Evolutionary conservation across 2,888 invertebrate genomes (phyloP), one percentile per base, ranked within the genome.

Genomic region (Sclerodermus sp.): DNA sequence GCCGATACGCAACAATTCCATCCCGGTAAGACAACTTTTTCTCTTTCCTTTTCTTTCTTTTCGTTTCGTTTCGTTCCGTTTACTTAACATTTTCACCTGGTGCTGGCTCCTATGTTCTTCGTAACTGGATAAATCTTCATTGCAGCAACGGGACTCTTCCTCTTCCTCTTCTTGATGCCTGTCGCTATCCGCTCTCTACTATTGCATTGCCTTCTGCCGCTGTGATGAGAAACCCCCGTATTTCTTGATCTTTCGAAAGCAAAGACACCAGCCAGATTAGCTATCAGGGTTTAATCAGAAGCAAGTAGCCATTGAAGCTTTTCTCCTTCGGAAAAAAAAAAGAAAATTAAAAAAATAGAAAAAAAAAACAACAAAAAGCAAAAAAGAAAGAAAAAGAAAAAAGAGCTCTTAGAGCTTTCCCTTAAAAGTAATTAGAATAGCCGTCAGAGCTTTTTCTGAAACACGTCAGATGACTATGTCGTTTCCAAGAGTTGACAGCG

Each of bases 111-210:
- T 43, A 50, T 40, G 49, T 29, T 45, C 51, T 49, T 44, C 48
- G 42, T 68, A 64, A 68, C 64, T 59, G 55, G 60, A 23, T 23
- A 62, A 64, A 50, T 64, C 59, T 68, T 67, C 55, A 55, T 67
- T 66, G 63, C 76, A 77, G 76, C 75, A 58, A 66, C 71, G 71
- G 71, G 73, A 75, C 60, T 69, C 71, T 70, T 73, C 74, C 58
- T 68, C 74, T 68, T 70, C 76, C 54, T 71, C 71, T 58, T 74
- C 74, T 69, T 76, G 77, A 76, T 73, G 75, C 66, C 73, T 76
- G 70, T 75, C 70, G 64, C 68, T 76, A 67, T 68, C 67, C 59
- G 64, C 71, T 74, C 69, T 76, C 66, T 76, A 74, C 66, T 76
- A 74, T 70, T 69, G 71, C 70, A 64, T 73, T 69, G 70, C 67